phyloP scores from a whole-genome alignment of 2,797 vertebrate species.

The Rhinatrema bivittatum region DNA sequence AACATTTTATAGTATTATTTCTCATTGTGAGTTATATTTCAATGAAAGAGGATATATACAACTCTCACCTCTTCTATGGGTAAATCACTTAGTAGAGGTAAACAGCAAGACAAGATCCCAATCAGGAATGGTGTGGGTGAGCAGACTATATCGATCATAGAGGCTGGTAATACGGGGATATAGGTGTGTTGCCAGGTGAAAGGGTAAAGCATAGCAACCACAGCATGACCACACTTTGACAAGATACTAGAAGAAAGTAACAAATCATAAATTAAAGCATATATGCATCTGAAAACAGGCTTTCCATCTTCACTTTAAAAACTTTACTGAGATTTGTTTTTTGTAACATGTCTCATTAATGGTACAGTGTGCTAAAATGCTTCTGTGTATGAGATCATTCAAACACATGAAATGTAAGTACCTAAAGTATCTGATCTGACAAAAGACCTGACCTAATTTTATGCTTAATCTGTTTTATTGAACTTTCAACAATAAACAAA shows the following conservation, averaged over 20 bases:
- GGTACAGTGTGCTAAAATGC: no score
- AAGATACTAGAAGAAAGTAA: conserved; percentile 62
- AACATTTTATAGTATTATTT: no score
- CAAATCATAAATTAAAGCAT: no score
- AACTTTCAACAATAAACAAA: no score
- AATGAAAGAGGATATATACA: no score
- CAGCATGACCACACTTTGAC: conserved; percentile 84
- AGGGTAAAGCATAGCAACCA: conserved; percentile 82
- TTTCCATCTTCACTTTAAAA: conserved; percentile 5
- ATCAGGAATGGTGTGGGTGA: conserved; percentile 94
- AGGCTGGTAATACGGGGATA: conserved; percentile 84
- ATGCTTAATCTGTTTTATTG: no score
- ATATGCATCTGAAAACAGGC: neutral
- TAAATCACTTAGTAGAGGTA: conserved; percentile 82
- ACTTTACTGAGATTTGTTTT: no score
- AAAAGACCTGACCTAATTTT: no score
- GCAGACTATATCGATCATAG: conserved; percentile 95
- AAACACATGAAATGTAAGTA: no score
- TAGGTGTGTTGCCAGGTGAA: conserved; percentile 98
- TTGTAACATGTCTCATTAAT: conserved; percentile 1
- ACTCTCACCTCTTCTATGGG: conserved; percentile 87
- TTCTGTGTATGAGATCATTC: no score
- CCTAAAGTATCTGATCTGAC: no score
- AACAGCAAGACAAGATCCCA: conserved; percentile 81
- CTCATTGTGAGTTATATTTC: no score